A percentile compares a stretch with the other conserved stretches of the same genome.
These are phyloP conservation scores for Pocillopora damicornis DNA, from an alignment of 64 coral and sea anemone species.

Conservation along the genomic window DNA sequence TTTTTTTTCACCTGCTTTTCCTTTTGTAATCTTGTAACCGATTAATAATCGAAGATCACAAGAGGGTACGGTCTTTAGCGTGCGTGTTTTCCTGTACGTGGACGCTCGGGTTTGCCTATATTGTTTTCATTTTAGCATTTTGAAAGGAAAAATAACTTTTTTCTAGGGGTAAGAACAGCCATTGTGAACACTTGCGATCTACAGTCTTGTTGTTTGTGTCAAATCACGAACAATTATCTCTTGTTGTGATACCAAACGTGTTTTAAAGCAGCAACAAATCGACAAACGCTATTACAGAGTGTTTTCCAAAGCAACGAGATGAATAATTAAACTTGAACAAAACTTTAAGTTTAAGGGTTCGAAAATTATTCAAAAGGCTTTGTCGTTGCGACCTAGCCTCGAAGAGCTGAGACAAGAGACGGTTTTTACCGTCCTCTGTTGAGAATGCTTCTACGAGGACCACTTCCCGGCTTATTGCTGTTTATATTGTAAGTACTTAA, in stretches of 20 bases:
- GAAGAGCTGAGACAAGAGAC: slow-evolving; percentile 3
- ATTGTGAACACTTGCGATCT: not conserved
- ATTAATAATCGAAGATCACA: not conserved
- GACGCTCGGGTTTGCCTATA: no score
- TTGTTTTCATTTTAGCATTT: no score
- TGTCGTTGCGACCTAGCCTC: slow-evolving; percentile 11
- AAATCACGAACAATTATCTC: slow-evolving; percentile 6
- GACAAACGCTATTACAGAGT: not conserved
- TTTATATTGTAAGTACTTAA: slow-evolving; percentile 35
- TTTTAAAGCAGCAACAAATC: not conserved
- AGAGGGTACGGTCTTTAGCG: not conserved
- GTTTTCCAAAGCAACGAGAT: slow-evolving; percentile 25
- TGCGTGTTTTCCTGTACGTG: not conserved
- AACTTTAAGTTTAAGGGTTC: not conserved
- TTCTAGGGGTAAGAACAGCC: no score
- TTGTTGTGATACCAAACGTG: not conserved
- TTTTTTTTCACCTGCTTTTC: not conserved
- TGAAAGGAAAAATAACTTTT: no score
- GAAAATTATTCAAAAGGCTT: slow-evolving; percentile 6
- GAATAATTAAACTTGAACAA: slow-evolving; percentile 31
- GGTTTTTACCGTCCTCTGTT: slow-evolving; percentile 27
- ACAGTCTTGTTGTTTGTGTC: not conserved
- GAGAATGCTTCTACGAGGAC: not conserved
- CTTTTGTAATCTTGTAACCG: slow-evolving; percentile 6
- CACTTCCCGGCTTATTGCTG: slow-evolving; percentile 8